Evolutionary conservation across 2,797 vertebrate species (phyloP).

Genomic region (Sphenodon punctatus): DNA sequence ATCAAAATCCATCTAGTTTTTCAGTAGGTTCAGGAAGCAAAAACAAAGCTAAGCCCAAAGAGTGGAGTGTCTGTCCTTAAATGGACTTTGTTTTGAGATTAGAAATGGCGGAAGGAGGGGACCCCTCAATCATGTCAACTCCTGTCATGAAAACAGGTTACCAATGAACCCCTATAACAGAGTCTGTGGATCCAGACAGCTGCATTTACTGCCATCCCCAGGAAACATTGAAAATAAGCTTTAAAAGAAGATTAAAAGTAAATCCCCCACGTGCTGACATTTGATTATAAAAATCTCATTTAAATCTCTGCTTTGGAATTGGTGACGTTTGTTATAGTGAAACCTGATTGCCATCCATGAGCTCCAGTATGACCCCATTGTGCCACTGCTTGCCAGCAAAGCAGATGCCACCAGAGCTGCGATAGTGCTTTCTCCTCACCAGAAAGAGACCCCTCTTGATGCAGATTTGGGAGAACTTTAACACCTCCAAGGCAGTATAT

Average conservation of each 20-base stretch:
- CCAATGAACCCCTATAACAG: no score
- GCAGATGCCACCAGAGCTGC: no score
- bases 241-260: background rate
- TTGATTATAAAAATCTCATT: background rate
- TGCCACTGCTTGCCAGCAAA: no score
- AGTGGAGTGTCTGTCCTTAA: no score
- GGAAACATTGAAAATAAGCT: background rate
- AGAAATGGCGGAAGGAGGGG: background rate
- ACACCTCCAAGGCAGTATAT: no score
- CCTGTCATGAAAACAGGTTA: no score
- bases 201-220: background rate
- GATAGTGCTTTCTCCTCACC: no score
- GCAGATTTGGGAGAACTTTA: no score
- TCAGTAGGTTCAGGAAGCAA: background rate
- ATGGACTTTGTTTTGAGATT: no score
- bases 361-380: background rate
- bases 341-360: background rate
- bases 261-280: background rate
- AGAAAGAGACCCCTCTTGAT: no score
- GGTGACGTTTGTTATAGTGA: background rate
- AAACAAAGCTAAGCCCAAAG: no score
- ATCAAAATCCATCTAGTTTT: rapidly evolving
- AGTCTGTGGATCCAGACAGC: background rate
- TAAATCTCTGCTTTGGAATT: background rate
- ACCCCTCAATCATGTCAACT: no score